Evolutionary conservation across 2,888 invertebrate species (phyloP), one percentile per base, ranked within the genome.

Genomic region (Romanomermis culicivorax): DNA sequence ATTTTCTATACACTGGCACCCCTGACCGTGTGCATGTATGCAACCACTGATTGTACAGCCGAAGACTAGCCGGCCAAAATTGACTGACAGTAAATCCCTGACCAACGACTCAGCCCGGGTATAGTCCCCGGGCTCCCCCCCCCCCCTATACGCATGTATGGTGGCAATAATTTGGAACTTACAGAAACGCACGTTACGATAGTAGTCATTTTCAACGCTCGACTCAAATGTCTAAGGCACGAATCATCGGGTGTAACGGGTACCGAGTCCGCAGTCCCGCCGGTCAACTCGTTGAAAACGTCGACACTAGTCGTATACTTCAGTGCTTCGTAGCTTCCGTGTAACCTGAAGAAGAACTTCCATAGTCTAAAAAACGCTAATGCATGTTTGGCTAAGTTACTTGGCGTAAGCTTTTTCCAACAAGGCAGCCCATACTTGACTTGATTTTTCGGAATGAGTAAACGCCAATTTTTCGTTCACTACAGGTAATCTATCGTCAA

Each of bases 371-470:
- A 47, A 23, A 47, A 47, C 20, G 20, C 11, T 47, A 36, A 11
- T 36, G 11, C 7, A 36, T 36, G 17, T 7, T 17, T 11, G 36
- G 7, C 47, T n/a, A 47, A 47, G 20, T 77, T 69, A 82, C 82
- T 88, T 87, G 56, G 87, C 87, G 62, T 87, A 87, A 0, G 88
- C 88, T 71, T 88, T 88, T 71, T 88, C 88, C 53, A 88, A 72
- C 27, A 88, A 72, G 0, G 85, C 81, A 0, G 87, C 83, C 87
- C 87, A 88, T 67, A 82, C 83, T 67, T 85, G 83, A 61, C 83
- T 81, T 1, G 81, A 79, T 61, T 79, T 76, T 60, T 80, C 79
- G 45, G 82, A 79, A 69, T 87, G 86, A 58, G 86, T 76, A 71
- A 88, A 88, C 42, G 85, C 84, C 58, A 87, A 75, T 60, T 82